Evolutionary conservation across 2,888 invertebrate species (phyloP).

Genomic region (Pandemis heparana): DNA sequence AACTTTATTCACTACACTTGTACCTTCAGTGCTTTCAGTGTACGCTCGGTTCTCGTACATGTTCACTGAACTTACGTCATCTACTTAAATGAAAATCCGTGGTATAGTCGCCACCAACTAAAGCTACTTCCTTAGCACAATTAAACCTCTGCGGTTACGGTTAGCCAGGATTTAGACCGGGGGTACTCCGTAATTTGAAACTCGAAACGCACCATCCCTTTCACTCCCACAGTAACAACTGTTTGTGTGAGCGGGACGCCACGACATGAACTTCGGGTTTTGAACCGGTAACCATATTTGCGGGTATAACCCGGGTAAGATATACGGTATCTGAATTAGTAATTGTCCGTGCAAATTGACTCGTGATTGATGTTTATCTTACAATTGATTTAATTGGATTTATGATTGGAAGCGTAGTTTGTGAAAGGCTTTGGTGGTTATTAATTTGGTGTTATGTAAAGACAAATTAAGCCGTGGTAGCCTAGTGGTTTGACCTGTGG

Average conservation of each 20-base stretch:
- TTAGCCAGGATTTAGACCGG: conserved; percentile 27
- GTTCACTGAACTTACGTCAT: too few species aligned
- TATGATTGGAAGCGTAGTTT: conserved; percentile 4
- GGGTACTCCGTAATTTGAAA: not conserved
- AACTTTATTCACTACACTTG: too few species aligned
- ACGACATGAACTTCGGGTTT: too few species aligned
- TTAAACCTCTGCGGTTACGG: conserved; percentile 41
- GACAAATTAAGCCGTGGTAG: too few species aligned
- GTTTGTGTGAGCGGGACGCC: too few species aligned
- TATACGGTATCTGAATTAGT: conserved; percentile 26
- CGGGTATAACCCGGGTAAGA: not conserved
- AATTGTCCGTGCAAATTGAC: conserved; percentile 26
- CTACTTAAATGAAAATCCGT: too few species aligned
- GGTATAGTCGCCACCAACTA: conserved; percentile 18
- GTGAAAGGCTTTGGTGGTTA: conserved; percentile 13
- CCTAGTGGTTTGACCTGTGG: too few species aligned
- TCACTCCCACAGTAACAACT: too few species aligned
- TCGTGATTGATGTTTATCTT: conserved; percentile 37
- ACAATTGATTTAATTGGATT: conserved; percentile 32
- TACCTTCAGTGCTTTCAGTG: too few species aligned
- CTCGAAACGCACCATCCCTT: too few species aligned
- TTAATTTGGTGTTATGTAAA: conserved; percentile 10
- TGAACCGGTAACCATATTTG: not conserved
- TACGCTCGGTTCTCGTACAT: too few species aligned
- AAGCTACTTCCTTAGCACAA: conserved; percentile 38